Base-by-base conservation (phyloP, 2,888 invertebrate species). In the Noctua comes region DNA sequence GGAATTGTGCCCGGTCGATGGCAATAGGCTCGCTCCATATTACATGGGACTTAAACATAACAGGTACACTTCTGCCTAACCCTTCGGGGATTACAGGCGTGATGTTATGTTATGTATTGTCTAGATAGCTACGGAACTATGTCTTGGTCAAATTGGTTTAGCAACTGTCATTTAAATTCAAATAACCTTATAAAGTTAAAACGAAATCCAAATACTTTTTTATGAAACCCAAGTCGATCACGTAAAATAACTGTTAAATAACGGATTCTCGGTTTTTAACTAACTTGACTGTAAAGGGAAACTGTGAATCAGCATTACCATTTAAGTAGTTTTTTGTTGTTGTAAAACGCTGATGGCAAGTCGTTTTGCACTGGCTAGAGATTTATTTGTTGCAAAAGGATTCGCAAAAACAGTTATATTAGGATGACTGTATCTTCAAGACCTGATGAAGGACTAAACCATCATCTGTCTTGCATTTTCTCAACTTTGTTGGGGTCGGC, bases 231-330 rank as follows among this genome's bases (percentile, higher is more conserved):
- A 36, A 79, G 54, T 54, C 16, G 46, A 73, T 76, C 77, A 76
- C 65, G 80, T 77, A 74, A 73, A 71, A 13, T 74, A 83, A 76
- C 88, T 71, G 78, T 83, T 82, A 2, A 72, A 64, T 57, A 84
- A 73, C 57, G 73, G 85, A 64, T 48, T 70, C 13, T 65, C 13
- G 16, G 18, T 62, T 81, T 77, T 54, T 18, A 68, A 62, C 13
- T 18, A 79, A 68, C 36, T 72, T 72, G 13, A 62, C 54, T 54
- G 13, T 18, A 68, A 54, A 77, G 43, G 68, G 51, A 80, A 64
- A 64, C 31, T 27, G 57, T 80, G 31, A 68, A 73, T 84, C 73
- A 84, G 31, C 40, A 62, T 46, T 62, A 24, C 65, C 1, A 27
- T 77, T 36, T 18, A 66, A 43, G 18, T 43, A 57, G n/a, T 68